Conservation (phyloP, 2,797 vertebrate genomes). For the Scyliorhinus canicula region DNA sequence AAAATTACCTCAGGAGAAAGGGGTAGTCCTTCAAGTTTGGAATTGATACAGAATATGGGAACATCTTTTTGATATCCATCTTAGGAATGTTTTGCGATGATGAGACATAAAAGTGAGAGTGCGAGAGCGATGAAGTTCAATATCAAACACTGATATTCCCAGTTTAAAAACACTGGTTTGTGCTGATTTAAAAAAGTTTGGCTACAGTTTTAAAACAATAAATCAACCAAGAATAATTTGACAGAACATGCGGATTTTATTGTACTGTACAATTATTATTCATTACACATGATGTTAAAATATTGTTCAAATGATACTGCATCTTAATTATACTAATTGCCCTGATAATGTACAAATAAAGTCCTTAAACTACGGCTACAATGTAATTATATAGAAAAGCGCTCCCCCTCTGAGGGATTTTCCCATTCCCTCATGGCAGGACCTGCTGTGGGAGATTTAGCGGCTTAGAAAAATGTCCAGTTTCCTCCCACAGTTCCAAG, state of each 20-base stretch:
- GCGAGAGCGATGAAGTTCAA: not conserved
- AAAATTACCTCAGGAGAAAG: not conserved
- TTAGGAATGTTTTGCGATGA: not conserved
- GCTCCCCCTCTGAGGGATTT: not conserved
- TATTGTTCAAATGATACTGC: not conserved
- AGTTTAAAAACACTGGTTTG: not conserved
- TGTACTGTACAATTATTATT: not conserved
- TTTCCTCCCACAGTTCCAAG: no score
- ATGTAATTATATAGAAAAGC: not conserved
- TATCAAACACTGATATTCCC: not conserved
- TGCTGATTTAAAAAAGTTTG: not conserved
- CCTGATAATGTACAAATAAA: conserved; percentile 7
- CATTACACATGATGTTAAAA: not conserved
- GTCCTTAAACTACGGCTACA: not conserved
- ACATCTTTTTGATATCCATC: not conserved
- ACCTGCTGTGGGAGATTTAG: no score
- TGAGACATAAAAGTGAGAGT: not conserved
- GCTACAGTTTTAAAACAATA: not conserved
- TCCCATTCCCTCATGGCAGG: no score
- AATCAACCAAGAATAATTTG: not conserved
- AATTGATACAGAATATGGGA: not conserved
- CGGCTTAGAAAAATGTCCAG: no score
- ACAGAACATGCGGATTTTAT: not conserved
- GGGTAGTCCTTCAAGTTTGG: not conserved
- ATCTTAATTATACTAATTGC: not conserved